Evolutionary conservation across 2,113 vertebrate genomes (phyloP), one percentile per base, ranked within the genome.

Genomic region (Vulpes vulpes): DNA sequence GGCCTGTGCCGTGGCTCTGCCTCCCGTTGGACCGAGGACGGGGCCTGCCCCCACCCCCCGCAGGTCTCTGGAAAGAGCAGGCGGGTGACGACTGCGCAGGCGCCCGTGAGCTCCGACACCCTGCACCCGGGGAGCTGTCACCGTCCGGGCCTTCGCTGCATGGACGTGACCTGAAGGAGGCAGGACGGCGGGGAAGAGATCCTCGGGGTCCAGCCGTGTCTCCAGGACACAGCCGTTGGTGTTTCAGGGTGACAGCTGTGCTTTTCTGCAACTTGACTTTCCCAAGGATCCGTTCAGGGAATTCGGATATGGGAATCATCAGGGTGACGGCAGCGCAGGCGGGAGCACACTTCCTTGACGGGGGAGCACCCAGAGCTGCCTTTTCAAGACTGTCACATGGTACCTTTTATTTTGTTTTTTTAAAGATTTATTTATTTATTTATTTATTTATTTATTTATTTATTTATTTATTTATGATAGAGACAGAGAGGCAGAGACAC

Each of bases 201-300:
- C 14, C 11, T 2, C 15, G 53, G 38, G 73, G 19, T 12, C 30
- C 51, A 8, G 10, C 0, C 35, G n/a, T 25, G 57, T 94, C 81
- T 76, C 35, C 16, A 64, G 76, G 62, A 86, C 51, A 67, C 86
- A 20, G 55, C 12, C 5, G 15, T 43, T 23, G 35, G 59, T 11
- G 86, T 81, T 57, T 85, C 59, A 55, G 78, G 53, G 73, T 79
- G 79, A 65, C 25, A 74, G 78, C 73, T 93, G 71, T 51, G 95
- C 82, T 94, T 23, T 91, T 71, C 79, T 73, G 16, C 65, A 55
- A 53, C 62, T 57, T 57, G 53, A 87, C 43, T 89, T 94, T 79
- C 86, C 59, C 60, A 16, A 53, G 71, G 88, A 94, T 71, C 32
- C n/a, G 51, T 49, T 78, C 23, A 1, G n/a, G 64, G 65, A 32